Evolutionary conservation across 2,113 vertebrate genomes (phyloP).

Genomic region (Typhlomys cinereus): DNA sequence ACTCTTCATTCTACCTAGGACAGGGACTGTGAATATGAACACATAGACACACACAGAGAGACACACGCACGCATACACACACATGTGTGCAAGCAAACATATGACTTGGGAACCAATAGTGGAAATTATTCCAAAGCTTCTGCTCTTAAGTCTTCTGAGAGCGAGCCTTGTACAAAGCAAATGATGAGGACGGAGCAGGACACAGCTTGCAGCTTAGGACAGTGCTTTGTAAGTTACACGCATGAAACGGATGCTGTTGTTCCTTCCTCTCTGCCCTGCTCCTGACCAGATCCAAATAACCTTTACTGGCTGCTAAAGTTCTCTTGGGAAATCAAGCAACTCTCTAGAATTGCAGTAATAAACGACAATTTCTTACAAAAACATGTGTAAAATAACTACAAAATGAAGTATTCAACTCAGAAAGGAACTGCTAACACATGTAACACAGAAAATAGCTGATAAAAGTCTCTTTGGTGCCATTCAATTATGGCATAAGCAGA

Average conservation of each 20-base stretch:
- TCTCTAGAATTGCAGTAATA: constrained; percentile 78
- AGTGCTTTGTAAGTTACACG: not conserved
- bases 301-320: constrained; percentile 79
- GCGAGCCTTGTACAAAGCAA: not conserved
- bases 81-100: not conserved
- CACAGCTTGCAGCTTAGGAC: not conserved
- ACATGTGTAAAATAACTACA: constrained; percentile 78
- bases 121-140: not conserved
- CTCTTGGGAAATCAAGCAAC: constrained; percentile 80
- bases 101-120: not conserved
- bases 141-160: not conserved
- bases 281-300: constrained; percentile 67
- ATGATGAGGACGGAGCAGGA: not conserved
- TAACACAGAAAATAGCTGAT: constrained; percentile 67
- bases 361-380: constrained; percentile 82
- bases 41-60: not conserved
- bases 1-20: constrained; percentile 20
- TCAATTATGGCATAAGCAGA: constrained; percentile 58
- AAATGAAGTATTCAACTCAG: constrained; percentile 75
- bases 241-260: not conserved
- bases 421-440: constrained; percentile 76
- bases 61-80: not conserved
- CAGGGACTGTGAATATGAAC: not conserved
- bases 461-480: constrained; percentile 61
- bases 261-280: not conserved